These are phyloP conservation scores for Thaumatotibia leucotreta DNA, from an alignment of 1,140 invertebrate species.

Conservation along the genomic window DNA sequence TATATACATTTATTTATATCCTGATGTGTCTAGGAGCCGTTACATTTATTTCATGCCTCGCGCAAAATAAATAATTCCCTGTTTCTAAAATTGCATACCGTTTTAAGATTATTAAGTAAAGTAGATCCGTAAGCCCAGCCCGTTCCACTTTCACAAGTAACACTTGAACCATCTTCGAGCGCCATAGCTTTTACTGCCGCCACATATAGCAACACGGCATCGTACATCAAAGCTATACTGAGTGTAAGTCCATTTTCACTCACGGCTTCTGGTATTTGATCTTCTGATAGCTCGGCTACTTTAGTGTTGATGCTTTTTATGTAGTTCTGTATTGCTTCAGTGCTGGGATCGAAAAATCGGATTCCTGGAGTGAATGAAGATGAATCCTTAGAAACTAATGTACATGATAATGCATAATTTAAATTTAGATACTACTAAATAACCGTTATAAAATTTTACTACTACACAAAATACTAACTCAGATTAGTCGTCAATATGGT, in stretches of 20 bases:
- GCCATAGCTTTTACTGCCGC: slow-evolving; percentile 47
- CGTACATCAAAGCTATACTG: slow-evolving; percentile 51
- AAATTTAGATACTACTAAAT: too few species aligned
- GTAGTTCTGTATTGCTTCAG: slow-evolving; percentile 75
- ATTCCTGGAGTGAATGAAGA: slow-evolving; percentile 68
- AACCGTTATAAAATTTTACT: too few species aligned
- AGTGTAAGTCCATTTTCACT: slow-evolving; percentile 44
- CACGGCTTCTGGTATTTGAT: slow-evolving; percentile 44
- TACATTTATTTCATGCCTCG: too few species aligned
- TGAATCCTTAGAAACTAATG: too few species aligned
- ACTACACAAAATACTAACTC: too few species aligned
- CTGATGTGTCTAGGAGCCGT: too few species aligned
- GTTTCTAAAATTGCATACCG: slow-evolving; percentile 80
- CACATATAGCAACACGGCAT: slow-evolving; percentile 52
- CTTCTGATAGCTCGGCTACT: slow-evolving; percentile 58
- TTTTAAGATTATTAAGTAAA: slow-evolving; percentile 92
- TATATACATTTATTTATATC: too few species aligned
- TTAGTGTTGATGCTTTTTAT: slow-evolving; percentile 69
- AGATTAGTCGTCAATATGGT: too few species aligned
- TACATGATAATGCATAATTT: background rate
- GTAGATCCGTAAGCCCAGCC: slow-evolving; percentile 90
- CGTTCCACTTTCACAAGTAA: slow-evolving; percentile 81
- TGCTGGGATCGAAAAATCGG: slow-evolving; percentile 81
- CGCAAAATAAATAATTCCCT: too few species aligned
- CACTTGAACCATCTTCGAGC: slow-evolving; percentile 47